These are phyloP conservation scores for Kryptolebias ocellatus DNA, from an alignment of 2,797 vertebrate genomes.

Conservation along the genomic window DNA sequence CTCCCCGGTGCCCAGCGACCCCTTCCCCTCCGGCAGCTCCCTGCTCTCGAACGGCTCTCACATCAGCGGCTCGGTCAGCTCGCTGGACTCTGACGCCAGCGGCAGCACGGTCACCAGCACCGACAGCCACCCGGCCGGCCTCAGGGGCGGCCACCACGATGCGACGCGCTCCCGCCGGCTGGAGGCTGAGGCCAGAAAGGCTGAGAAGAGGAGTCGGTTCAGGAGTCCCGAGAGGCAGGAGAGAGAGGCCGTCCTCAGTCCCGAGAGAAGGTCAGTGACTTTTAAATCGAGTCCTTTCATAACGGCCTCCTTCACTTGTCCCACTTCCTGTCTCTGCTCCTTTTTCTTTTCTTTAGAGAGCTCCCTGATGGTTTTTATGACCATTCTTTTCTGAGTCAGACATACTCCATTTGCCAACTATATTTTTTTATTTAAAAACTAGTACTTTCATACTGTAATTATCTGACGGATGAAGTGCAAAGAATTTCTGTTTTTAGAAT, in stretches of 20 bases:
- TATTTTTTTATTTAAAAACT: too few relatives aligned
- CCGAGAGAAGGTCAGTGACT: slow-evolving; percentile 81
- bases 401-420: too few relatives aligned
- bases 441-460: too few relatives aligned
- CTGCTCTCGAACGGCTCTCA: slow-evolving; percentile 86
- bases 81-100: slow-evolving; percentile 85
- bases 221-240: slow-evolving; percentile 79
- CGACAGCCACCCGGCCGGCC: slow-evolving; percentile 77
- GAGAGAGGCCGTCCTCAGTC: slow-evolving; percentile 76
- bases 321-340: slow-evolving; percentile 1
- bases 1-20: slow-evolving; percentile 84
- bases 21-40: slow-evolving; percentile 85
- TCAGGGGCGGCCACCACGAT: slow-evolving; percentile 65
- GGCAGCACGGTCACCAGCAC: slow-evolving; percentile 83
- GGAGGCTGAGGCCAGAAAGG: slow-evolving; percentile 80
- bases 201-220: slow-evolving; percentile 81
- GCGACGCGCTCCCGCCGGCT: slow-evolving; percentile 60
- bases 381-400: neutral
- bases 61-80: slow-evolving; percentile 87
- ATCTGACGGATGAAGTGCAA: too few relatives aligned
- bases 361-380: neutral
- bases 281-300: neutral
- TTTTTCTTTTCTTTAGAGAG: neutral
- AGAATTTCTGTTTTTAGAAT: too few relatives aligned
- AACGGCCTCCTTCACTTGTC: neutral